Evolutionary conservation across 2,888 invertebrate species (phyloP).

Genomic region (Margaritifera margaritifera): DNA sequence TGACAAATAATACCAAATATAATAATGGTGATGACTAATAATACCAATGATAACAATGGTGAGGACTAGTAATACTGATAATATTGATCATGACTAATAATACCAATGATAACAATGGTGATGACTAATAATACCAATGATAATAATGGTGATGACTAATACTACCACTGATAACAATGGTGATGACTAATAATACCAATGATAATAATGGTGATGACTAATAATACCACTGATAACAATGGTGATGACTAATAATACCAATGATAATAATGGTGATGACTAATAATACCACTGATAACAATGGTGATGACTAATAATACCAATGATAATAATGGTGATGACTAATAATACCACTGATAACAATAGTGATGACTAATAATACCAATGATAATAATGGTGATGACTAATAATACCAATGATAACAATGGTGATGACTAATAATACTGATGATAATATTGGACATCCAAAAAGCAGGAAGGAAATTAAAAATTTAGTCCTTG

Average conservation of each 20-base stretch:
- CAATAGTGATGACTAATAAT: constrained; percentile 2
- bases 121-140: not conserved
- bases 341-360: constrained; percentile 5
- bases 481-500: too few relatives aligned
- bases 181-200: constrained; percentile 1
- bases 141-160: constrained; percentile 3
- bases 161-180: not conserved
- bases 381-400: constrained; percentile 5
- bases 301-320: constrained; percentile 1
- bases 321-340: constrained; percentile 6
- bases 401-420: constrained; percentile 8
- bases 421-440: not conserved
- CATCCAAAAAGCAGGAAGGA: too few relatives aligned
- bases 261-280: constrained; percentile 6
- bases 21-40: constrained; percentile 3
- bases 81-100: constrained; percentile 3
- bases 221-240: not conserved
- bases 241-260: constrained; percentile 1
- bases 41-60: constrained; percentile 1
- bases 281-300: not conserved
- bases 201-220: constrained; percentile 7
- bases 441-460: constrained; percentile 6
- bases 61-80: not conserved
- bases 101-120: constrained; percentile 3
- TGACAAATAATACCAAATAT: not conserved